Percentiles rank a stretch among this genome's conserved stretches.
These are phyloP conservation scores for Panagrolaimus sp. DNA, from an alignment of 1,140 invertebrate species.

Conservation along the genomic window DNA sequence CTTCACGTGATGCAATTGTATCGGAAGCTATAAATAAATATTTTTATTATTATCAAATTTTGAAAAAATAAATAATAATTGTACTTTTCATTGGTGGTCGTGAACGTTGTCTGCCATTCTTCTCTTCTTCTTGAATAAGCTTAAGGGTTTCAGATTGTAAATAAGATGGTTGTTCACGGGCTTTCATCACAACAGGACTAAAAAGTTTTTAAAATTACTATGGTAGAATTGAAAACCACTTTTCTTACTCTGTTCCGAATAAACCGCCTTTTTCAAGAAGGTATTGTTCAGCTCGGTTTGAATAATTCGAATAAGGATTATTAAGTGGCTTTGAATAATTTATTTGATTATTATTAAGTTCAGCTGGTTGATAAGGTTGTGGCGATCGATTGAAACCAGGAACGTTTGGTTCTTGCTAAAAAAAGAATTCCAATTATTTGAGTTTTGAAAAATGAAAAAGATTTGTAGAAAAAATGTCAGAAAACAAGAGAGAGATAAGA, in stretches of 20 bases:
- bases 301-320: neutral
- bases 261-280: conserved; percentile 7
- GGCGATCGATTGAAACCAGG: neutral
- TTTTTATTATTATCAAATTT: neutral
- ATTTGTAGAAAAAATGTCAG: no score
- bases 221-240: no score
- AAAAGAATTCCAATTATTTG: conserved; percentile 3
- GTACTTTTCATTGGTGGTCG: neutral
- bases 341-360: conserved; percentile 11
- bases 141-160: conserved; percentile 21
- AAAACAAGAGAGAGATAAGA: no score
- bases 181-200: conserved; percentile 17
- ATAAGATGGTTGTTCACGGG: conserved; percentile 3
- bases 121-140: conserved; percentile 25
- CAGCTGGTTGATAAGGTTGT: neutral
- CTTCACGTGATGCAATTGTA: neutral
- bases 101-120: conserved; percentile 1
- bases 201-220: neutral
- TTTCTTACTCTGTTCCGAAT: conserved; percentile 13
- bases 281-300: conserved; percentile 11
- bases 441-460: no score
- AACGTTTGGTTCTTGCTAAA: neutral
- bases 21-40: neutral
- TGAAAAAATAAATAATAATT: neutral
- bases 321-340: neutral